Conservation (phyloP, 53 echinoderm and acorn worm species). For the Henricia sp. region DNA sequence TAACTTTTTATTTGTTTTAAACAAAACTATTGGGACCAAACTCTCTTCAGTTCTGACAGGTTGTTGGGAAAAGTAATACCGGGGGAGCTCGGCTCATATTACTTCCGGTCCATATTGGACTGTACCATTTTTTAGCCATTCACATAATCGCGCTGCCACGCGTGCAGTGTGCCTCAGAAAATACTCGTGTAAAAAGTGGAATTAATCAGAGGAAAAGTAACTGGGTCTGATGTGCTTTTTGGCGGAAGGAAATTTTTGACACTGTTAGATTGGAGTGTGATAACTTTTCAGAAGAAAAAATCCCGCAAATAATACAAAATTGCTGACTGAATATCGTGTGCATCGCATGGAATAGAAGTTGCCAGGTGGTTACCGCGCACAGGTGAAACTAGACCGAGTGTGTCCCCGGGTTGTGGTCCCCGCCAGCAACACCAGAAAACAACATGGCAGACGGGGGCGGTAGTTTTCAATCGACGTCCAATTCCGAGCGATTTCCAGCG, state of each 20-base stretch:
- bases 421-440: neutral
- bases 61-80: constrained; percentile 42
- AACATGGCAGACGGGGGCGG: constrained; percentile 56
- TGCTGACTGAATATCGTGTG: neutral
- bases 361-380: neutral
- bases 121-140: neutral
- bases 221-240: neutral
- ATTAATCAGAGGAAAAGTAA: constrained; percentile 25
- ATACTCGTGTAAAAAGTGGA: neutral
- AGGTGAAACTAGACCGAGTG: neutral
- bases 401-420: constrained; percentile 1
- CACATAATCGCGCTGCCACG: neutral
- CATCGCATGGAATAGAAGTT: constrained; percentile 7
- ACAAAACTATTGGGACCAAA: neutral
- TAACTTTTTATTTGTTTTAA: neutral
- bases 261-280: neutral
- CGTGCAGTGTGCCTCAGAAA: neutral
- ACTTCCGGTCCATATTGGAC: constrained; percentile 27
- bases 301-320: constrained; percentile 12
- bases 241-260: constrained; percentile 18
- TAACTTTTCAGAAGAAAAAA: neutral
- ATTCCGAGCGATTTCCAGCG: constrained; percentile 30
- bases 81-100: constrained; percentile 45
- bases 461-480: constrained; percentile 37
- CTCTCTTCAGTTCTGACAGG: constrained; percentile 30